Percentiles rank a stretch among this genome's conserved stretches.
phyloP scores from a whole-genome alignment of 2,888 invertebrate genomes.

The Dryobotodes eremita region DNA sequence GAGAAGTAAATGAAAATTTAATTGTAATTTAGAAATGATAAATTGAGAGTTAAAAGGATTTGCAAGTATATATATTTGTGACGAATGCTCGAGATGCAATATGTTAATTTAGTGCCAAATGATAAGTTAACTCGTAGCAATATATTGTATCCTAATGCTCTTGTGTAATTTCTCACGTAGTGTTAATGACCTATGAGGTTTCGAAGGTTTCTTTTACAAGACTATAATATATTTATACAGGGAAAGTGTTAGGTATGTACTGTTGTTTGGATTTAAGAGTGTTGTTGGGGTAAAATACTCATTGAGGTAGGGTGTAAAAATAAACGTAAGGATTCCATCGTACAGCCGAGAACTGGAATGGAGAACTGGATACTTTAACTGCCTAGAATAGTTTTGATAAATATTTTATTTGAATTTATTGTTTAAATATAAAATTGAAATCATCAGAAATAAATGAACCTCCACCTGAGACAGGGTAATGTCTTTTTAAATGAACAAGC shows the following conservation, averaged over 20 bases:
- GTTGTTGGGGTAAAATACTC: conserved; percentile 90
- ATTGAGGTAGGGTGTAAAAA: conserved; percentile 88
- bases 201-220: conserved; percentile 90
- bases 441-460: conserved; percentile 60
- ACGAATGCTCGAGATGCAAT: conserved; percentile 90
- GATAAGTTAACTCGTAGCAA: conserved; percentile 91
- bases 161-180: conserved; percentile 90
- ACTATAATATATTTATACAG: conserved; percentile 91
- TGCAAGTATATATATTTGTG: conserved; percentile 85
- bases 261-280: conserved; percentile 88
- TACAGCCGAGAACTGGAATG: conserved; percentile 49
- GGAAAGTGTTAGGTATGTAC: conserved; percentile 90
- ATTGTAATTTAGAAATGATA: conserved; percentile 83
- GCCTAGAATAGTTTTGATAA: conserved; percentile 76
- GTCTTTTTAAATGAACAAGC: conserved; percentile 61
- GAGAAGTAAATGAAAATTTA: conserved; percentile 79
- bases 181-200: conserved; percentile 90
- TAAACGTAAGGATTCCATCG: conserved; percentile 72
- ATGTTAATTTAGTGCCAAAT: conserved; percentile 91
- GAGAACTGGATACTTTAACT: conserved; percentile 51
- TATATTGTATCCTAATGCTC: conserved; percentile 90
- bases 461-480: conserved; percentile 71
- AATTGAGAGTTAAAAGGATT: conserved; percentile 83
- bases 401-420: conserved; percentile 64
- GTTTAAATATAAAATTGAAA: conserved; percentile 48